Evolutionary conservation across 2,113 vertebrate species (phyloP).

Genomic region (Lepus americanus): DNA sequence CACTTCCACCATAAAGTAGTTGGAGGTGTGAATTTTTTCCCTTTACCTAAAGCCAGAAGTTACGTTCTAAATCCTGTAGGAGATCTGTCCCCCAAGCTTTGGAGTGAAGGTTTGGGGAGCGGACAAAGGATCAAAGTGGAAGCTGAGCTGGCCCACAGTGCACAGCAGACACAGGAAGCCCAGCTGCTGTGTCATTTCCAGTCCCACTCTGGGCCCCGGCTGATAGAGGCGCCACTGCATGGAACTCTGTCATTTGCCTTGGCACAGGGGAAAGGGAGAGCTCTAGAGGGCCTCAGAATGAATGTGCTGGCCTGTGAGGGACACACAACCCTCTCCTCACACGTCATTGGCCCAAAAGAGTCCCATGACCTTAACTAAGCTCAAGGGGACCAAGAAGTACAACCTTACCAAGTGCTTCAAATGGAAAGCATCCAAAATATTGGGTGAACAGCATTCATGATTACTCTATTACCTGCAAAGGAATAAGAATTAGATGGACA

Average conservation of each 20-base stretch:
- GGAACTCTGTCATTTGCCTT: not conserved
- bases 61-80: not conserved
- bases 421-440: not conserved
- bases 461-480: not conserved
- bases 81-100: not conserved
- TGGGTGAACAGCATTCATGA: not conserved
- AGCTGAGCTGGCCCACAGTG: not conserved
- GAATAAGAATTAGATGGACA: not conserved
- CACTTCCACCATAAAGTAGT: not conserved
- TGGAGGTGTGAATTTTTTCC: not conserved
- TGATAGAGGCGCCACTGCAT: not conserved
- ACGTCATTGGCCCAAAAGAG: conserved; percentile 9
- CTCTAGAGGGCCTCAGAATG: not conserved
- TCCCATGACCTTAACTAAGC: not conserved
- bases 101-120: not conserved
- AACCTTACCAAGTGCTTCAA: not conserved
- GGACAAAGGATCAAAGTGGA: not conserved
- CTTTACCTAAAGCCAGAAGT: not conserved
- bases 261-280: not conserved
- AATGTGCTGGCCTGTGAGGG: not conserved
- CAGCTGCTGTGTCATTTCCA: not conserved
- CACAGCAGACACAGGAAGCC: not conserved
- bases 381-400: not conserved
- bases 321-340: not conserved
- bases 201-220: not conserved